Evolutionary conservation across 30 jellyfish, hydroid and myxozoan genomes (phyloP).

Genomic region (Sanderia malayensis): DNA sequence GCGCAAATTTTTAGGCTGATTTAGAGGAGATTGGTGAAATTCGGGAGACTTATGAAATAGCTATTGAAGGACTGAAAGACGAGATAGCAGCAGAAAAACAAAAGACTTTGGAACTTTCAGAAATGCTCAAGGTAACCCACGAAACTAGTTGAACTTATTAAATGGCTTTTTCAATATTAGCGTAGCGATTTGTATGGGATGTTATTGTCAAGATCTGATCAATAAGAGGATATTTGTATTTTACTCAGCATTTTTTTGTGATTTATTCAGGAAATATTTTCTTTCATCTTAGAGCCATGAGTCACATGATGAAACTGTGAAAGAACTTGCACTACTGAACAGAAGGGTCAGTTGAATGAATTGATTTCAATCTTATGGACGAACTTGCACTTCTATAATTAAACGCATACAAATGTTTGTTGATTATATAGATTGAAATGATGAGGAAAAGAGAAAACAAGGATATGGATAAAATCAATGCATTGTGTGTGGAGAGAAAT

Average conservation of each 20-base stretch:
- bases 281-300: background rate
- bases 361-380: too few relatives aligned
- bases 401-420: too few relatives aligned
- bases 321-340: background rate
- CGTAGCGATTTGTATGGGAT: too few relatives aligned
- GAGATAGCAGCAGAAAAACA: slow-evolving; percentile 19
- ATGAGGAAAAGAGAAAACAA: slow-evolving; percentile 37
- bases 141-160: too few relatives aligned
- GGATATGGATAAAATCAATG: slow-evolving; percentile 45
- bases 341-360: background rate
- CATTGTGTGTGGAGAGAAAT: slow-evolving; percentile 22
- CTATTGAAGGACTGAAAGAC: slow-evolving; percentile 33
- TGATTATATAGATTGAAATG: slow-evolving; percentile 43
- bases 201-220: too few relatives aligned
- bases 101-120: background rate
- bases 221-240: too few relatives aligned
- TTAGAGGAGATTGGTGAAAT: slow-evolving; percentile 21
- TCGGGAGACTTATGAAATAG: slow-evolving; percentile 27
- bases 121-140: slow-evolving; percentile 24
- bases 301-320: background rate
- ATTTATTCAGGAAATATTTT: too few relatives aligned
- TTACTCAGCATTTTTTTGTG: too few relatives aligned
- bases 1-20: slow-evolving; percentile 14
- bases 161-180: too few relatives aligned
- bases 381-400: too few relatives aligned